Evolutionary conservation across 2,797 vertebrate species (phyloP), one percentile per base, ranked within the genome.

Genomic region (Crocidura indochinensis): DNA sequence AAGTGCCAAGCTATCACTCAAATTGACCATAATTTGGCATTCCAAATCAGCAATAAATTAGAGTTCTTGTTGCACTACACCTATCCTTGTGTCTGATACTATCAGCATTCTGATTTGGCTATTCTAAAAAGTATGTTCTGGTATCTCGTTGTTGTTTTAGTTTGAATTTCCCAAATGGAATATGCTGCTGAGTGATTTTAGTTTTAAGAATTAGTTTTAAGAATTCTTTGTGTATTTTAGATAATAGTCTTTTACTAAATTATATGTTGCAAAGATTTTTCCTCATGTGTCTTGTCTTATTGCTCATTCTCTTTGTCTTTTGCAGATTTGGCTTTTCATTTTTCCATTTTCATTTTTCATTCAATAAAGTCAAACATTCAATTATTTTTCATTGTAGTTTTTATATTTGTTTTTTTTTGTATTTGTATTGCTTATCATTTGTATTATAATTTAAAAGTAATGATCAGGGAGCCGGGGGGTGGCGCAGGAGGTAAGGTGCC

Each of bases 301-400:
- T 60, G 53, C 53, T 95, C 56, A 84, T 49, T 84, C 65, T 84
- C 22, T 27, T 73, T 11, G 22, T n/a, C 6, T 78, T 88, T 80
- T 29, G 1, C 27, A 90, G 47, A 82, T 2, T 60, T 20, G 71
- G 11, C 1, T 64, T 85, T 75, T 92, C 44, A 78, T 93, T 87
- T n/a, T n/a, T n/a, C n/a, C n/a, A n/a, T n/a, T n/a, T n/a, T n/a
- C n/a, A n/a, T 1, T 64, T 85, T 75, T 92, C 44, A 78, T 93
- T 87, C 84, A 92, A 82, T 85, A 26, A 78, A 91, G 29, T 74
- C 17, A 7, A 49, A 17, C 20, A 75, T 84, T 85, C 53, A 56
- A 46, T 73, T 60, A 78, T 56, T 31, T 91, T 91, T 84, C 17
- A 10, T 46, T 31, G 46, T n/a, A n/a, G n/a, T n/a, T n/a, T n/a